phyloP scores from a whole-genome alignment of 2,113 vertebrate genomes.

The Calidris pugnax region DNA sequence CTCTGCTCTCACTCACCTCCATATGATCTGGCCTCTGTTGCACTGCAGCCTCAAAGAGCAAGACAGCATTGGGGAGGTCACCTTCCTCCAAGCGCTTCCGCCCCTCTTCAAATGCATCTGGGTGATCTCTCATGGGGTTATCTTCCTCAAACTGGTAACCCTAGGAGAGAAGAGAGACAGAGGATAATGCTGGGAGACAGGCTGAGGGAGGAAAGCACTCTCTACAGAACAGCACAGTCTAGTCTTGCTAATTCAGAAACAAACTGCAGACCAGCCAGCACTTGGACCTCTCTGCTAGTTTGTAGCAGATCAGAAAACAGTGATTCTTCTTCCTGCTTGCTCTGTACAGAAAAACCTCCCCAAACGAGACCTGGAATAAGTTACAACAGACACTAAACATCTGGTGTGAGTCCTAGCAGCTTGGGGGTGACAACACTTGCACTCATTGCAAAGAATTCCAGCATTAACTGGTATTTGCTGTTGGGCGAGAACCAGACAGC shows the following conservation, averaged over 20 bases:
- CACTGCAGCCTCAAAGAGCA: conserved; percentile 94
- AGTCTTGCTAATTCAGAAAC: not conserved
- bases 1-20: conserved; percentile 80
- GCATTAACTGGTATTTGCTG: not conserved
- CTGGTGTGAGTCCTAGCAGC: not conserved
- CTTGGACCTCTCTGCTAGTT: not conserved
- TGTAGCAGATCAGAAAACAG: not conserved
- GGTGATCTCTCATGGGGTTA: conserved; percentile 91
- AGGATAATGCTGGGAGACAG: not conserved
- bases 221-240: not conserved
- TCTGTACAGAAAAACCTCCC: not conserved
- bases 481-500: not conserved
- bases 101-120: conserved; percentile 90
- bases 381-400: not conserved
- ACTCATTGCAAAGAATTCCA: not conserved
- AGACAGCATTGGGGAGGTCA: conserved; percentile 92
- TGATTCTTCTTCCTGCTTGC: not conserved
- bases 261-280: not conserved
- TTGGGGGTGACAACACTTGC: not conserved
- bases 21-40: conserved; percentile 91
- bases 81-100: conserved; percentile 87
- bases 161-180: conserved; percentile 60
- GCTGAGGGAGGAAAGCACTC: not conserved
- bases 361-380: not conserved
- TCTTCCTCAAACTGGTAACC: conserved; percentile 98